Percentiles rank a stretch among this genome's conserved stretches.
phyloP scores from a whole-genome alignment of 2,797 vertebrate species.

The Clamator glandarius region DNA sequence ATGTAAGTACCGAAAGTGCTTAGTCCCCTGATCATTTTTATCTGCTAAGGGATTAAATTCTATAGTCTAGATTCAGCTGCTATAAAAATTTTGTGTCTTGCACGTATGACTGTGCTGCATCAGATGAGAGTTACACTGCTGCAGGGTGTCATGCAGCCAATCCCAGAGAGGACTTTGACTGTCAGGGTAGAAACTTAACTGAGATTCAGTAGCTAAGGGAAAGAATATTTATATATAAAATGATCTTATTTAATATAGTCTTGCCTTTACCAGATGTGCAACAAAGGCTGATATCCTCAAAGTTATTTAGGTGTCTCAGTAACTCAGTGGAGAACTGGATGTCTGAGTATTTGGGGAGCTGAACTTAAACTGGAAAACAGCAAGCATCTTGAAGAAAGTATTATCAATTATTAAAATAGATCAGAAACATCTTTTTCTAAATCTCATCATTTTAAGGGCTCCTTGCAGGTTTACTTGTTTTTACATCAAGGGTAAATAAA shows the following conservation, averaged over 20 bases:
- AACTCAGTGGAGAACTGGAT: neutral
- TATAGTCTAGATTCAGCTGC: neutral
- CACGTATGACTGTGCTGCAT: neutral
- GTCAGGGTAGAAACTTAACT: neutral
- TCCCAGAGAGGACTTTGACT: neutral
- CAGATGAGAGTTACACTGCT: neutral
- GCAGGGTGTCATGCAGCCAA: neutral
- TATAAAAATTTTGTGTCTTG: neutral
- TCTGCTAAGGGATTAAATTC: slow-evolving; percentile 29
- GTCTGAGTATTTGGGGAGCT: neutral
- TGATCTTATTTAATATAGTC: neutral
- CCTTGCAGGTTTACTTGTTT: neutral
- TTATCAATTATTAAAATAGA: neutral
- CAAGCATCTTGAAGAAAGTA: neutral
- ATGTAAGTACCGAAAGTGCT: slow-evolving; percentile 17
- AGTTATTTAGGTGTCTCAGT: slow-evolving; percentile 5
- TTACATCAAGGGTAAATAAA: slow-evolving; percentile 24
- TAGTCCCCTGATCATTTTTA: slow-evolving; percentile 27
- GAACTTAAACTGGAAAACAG: neutral
- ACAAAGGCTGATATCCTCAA: neutral
- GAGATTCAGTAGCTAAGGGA: neutral
- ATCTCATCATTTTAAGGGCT: neutral
- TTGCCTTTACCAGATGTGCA: neutral
- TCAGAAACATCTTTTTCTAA: neutral
- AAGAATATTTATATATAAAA: neutral